These are phyloP conservation scores for Microcebus lehilahytsara DNA, from an alignment of 2,113 vertebrate species.

Conservation along the genomic window DNA sequence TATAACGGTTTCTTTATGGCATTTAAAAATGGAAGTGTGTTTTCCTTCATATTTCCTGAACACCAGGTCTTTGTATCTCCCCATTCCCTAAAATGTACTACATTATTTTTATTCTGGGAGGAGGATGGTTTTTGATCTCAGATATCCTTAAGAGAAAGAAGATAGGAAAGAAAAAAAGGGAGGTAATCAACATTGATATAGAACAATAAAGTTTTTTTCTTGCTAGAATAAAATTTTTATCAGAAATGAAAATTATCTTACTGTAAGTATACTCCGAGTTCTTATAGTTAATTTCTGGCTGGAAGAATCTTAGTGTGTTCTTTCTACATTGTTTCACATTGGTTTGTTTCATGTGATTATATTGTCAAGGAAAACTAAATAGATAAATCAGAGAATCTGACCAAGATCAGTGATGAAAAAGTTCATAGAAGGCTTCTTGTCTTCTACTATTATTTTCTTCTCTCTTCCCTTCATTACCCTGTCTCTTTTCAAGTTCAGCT, in stretches of 20 bases:
- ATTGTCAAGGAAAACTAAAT: background rate
- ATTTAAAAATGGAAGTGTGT: background rate
- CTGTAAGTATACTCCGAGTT: background rate
- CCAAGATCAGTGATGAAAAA: background rate
- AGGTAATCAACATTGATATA: background rate
- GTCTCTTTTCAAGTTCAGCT: conserved; percentile 28
- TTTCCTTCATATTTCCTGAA: background rate
- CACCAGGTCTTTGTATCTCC: background rate
- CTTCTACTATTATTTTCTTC: background rate
- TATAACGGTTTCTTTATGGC: background rate
- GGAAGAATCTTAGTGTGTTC: background rate
- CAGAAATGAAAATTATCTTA: background rate
- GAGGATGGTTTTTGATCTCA: background rate
- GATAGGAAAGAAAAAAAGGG: background rate
- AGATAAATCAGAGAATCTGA: background rate
- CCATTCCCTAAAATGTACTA: background rate
- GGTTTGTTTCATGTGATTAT: background rate
- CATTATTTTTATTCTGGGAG: background rate
- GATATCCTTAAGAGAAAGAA: background rate
- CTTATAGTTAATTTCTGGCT: background rate
- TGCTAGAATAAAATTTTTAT: background rate
- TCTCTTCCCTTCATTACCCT: background rate
- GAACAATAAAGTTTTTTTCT: background rate
- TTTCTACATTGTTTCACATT: background rate
- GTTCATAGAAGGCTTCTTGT: background rate